Evolutionary conservation across 2,888 invertebrate species (phyloP), one percentile per base, ranked within the genome.

Genomic region (Calliphora vomitoria): DNA sequence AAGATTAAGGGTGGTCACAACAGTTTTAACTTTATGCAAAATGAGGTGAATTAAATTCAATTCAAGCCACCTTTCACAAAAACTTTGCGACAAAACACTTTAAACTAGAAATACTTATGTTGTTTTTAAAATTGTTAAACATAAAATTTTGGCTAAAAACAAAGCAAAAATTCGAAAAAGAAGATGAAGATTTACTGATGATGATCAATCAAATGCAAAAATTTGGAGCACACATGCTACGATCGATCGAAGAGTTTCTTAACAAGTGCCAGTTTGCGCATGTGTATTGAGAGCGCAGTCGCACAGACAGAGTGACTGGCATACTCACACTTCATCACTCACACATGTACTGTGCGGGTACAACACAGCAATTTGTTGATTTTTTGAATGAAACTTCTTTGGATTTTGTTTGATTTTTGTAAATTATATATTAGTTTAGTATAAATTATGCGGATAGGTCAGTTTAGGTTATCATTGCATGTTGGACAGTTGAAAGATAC

Each of bases 361-460:
- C 31, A 31, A 31, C 11, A 13, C 20, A 71, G 10, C 55, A 13
- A 53, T 31, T 20, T 44, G n/a, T 64, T 66, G 53, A 55, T 76
- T 74, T 74, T 79, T 13, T 79, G 60, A 84, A 84, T 85, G 82
- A 78, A 69, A 74, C 44, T 69, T 74, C 38, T 71, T 58, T 44
- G 3, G 4, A 58, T 35, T 75, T 41, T 58, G 11, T 62, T 71
- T 53, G 71, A 47, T 41, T 53, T 82, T 75, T 18, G 38, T 53
- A 68, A 44, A 68, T 60, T 38, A 55, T 62, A 81, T 69, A 83
- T 76, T 88, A 89, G 88, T 89, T 90, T 78, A 89, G 91, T 93
- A 93, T 93, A 93, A 93, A 93, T 91, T 90, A 90, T 90, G 91
- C 89, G 89, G 89, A 87, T 85, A 90, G 90, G 90, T 91, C 91